Conservation (phyloP, 1,140 invertebrate species). For the Hylaeus volcanicus region DNA sequence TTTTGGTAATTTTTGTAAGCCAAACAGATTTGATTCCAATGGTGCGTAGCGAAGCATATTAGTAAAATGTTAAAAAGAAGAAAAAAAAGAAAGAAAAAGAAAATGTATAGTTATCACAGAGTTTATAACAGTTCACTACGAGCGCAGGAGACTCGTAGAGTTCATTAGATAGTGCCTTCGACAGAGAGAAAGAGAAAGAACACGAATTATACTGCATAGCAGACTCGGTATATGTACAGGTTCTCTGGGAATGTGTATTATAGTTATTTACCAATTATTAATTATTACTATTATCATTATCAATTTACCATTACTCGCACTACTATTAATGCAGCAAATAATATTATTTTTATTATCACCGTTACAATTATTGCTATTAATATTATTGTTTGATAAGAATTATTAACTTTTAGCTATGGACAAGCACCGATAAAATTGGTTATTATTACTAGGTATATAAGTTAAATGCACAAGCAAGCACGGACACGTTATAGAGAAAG, state of each 20-base stretch:
- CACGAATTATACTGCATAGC: constrained; percentile 59
- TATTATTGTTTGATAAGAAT: constrained; percentile 65
- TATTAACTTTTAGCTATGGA: constrained; percentile 70
- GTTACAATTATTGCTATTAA: constrained; percentile 60
- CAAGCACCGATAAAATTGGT: constrained; percentile 63
- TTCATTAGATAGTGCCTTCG: constrained; percentile 46
- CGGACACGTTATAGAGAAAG: constrained; percentile 60
- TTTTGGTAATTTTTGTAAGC: not conserved
- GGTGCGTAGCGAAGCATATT: constrained; percentile 65
- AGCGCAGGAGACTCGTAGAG: constrained; percentile 22
- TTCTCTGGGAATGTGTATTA: constrained; percentile 66
- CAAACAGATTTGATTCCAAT: constrained; percentile 65
- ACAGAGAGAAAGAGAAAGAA: constrained; percentile 39
- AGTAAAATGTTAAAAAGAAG: constrained; percentile 46
- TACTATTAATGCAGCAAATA: constrained; percentile 62
- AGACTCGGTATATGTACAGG: constrained; percentile 61
- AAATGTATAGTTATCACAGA: constrained; percentile 58
- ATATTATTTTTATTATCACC: constrained; percentile 73
- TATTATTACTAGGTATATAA: constrained; percentile 64
- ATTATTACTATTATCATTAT: constrained; percentile 63
- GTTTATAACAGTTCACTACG: constrained; percentile 45
- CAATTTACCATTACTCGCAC: constrained; percentile 55
- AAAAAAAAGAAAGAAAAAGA: constrained; percentile 26
- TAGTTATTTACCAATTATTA: constrained; percentile 67
- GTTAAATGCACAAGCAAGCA: constrained; percentile 54